phyloP scores from a whole-genome alignment of 2,888 invertebrate genomes.

The Cryptophagus acutangulus region DNA sequence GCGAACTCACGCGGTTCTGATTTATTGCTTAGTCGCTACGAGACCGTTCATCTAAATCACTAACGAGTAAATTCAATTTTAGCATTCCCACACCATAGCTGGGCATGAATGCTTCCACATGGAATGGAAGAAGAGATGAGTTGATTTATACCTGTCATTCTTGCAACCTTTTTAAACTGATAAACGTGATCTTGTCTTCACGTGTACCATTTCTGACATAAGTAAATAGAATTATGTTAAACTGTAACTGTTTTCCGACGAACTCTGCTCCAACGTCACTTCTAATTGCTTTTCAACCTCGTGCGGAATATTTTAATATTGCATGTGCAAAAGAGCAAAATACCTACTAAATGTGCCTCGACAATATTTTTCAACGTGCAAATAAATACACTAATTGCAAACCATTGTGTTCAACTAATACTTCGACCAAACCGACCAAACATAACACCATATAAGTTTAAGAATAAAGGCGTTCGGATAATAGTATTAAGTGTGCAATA shows the following conservation, averaged over 20 bases:
- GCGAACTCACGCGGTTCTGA: slow-evolving; percentile 44
- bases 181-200: slow-evolving; percentile 28
- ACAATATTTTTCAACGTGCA: too few species aligned
- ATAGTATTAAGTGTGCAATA: slow-evolving; percentile 23
- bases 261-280: too few species aligned
- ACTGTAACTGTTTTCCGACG: slow-evolving; percentile 3
- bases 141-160: slow-evolving; percentile 39
- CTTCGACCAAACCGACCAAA: too few species aligned
- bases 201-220: slow-evolving; percentile 17
- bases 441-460: too few species aligned
- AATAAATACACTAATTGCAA: too few species aligned
- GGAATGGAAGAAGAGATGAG: slow-evolving; percentile 26
- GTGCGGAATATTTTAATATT: too few species aligned
- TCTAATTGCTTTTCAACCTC: too few species aligned
- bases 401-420: too few species aligned
- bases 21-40: slow-evolving; percentile 37
- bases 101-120: slow-evolving; percentile 29
- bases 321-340: too few species aligned
- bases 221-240: slow-evolving; percentile 8
- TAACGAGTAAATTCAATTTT: slow-evolving; percentile 45
- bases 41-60: slow-evolving; percentile 42
- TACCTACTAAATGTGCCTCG: too few species aligned
- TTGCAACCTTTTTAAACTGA: slow-evolving; percentile 31
- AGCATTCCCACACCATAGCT: slow-evolving; percentile 38
- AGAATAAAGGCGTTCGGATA: slow-evolving; percentile 16